Conservation (phyloP, 1,140 invertebrate species). For the Sesamia nonagrioides region DNA sequence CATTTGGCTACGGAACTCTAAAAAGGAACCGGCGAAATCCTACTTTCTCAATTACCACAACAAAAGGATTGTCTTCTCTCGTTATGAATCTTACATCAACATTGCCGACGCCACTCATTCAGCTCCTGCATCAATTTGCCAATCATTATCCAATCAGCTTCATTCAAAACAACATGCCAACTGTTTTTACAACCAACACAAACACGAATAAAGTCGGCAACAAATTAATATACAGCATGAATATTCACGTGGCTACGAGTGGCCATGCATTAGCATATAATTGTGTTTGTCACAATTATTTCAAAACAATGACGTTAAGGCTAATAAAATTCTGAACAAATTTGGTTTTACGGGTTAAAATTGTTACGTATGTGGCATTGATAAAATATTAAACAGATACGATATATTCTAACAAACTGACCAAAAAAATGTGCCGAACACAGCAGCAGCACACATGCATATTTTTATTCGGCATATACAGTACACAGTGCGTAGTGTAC, state of each 20-base stretch:
- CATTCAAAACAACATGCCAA: neutral
- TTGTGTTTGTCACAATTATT: conserved; percentile 38
- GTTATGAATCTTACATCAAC: no score
- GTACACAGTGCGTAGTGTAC: no score
- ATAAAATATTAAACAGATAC: no score
- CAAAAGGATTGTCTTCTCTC: no score
- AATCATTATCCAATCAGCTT: neutral
- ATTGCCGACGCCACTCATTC: no score
- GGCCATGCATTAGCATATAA: conserved; percentile 41
- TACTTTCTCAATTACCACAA: no score
- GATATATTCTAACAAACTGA: no score
- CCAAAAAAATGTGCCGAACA: no score
- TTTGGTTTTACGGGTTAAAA: neutral
- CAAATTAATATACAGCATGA: conserved; percentile 46
- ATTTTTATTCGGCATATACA: no score
- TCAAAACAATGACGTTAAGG: conserved; percentile 22
- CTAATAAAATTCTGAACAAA: conserved; percentile 20
- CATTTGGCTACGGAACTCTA: no score
- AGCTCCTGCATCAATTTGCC: neutral
- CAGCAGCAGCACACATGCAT: no score
- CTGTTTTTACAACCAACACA: neutral
- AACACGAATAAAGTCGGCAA: conserved; percentile 15
- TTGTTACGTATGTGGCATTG: neutral
- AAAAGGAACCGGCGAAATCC: no score
- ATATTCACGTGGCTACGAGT: conserved; percentile 26